Evolutionary conservation across 2,888 invertebrate genomes (phyloP).

Genomic region (Argyresthia goedartella): DNA sequence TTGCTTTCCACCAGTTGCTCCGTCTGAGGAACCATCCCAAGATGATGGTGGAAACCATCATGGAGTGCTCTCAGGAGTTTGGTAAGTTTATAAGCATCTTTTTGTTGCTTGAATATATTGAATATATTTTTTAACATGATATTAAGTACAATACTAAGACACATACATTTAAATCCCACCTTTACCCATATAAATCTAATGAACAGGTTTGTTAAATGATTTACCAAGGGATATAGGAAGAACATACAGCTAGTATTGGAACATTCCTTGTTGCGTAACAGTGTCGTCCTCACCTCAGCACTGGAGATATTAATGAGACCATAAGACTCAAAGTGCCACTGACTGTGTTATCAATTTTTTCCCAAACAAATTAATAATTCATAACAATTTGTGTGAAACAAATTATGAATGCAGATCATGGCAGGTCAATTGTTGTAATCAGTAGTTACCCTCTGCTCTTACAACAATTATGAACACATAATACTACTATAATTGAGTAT

Average conservation of each 20-base stretch:
- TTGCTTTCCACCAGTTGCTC: no score
- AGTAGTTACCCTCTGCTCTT: no score
- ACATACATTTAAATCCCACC: not conserved
- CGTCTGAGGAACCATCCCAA: slow-evolving; percentile 33
- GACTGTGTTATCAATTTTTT: no score
- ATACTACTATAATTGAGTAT: no score
- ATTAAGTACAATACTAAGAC: not conserved
- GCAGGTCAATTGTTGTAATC: no score
- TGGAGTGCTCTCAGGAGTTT: slow-evolving; percentile 64
- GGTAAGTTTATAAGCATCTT: slow-evolving; percentile 32
- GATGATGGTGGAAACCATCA: slow-evolving; percentile 66
- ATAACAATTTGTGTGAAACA: no score
- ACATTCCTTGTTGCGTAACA: not conserved
- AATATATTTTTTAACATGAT: not conserved
- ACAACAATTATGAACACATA: no score
- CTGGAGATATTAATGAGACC: no score
- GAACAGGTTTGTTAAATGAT: not conserved
- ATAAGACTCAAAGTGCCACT: no score
- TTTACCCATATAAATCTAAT: not conserved
- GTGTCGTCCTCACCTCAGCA: no score
- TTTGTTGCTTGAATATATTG: not conserved
- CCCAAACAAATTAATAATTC: no score
- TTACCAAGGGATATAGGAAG: not conserved
- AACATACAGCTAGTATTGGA: not conserved
- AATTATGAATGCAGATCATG: no score